Base-by-base conservation (phyloP, 2,113 vertebrate species). In the Amia ocellicauda region DNA sequence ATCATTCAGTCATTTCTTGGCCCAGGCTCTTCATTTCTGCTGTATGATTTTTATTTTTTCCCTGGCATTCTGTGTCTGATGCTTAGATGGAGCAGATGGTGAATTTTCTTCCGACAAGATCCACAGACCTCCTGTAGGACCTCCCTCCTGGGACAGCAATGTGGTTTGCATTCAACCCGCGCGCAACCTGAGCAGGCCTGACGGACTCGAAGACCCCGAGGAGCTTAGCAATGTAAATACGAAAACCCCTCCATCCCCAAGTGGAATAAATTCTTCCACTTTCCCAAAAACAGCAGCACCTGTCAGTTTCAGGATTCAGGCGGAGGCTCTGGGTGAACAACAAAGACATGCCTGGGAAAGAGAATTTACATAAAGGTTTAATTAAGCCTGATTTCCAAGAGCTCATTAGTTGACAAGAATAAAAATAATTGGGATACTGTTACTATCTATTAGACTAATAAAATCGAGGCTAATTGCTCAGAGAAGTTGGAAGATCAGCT, bases 101-200 rank as follows among this genome's bases (percentile, higher is more conserved):
- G 90, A 94, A 72, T 91, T 98, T 81, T 93, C 90, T 58, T 90
- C 92, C 77, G 94, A 97, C 78, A 93, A 95, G 82, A 89, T 96
- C 70, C 93, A 93, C 50, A 90, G 93, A 67, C 93, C 94, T 68
- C 93, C 94, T 24, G 83, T 88, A 58, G 92, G 93, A 70, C 86
- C 86, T 3, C 86, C 87, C 28, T 92, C 93, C 29, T 98, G 94
- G 97, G 93, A 96, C 75, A 94, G 93, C 62, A 94, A 92, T 4
- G 97, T 99, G 3, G 97, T 99, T 69, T 96, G 94, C 67, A 97
- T 95, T 75, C 97, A 99, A 70, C 97, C 97, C 49, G 89, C 94
- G 54, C 92, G 96, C 69, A 97, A 98, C 70, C 91, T 91, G 53
- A 95, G 92, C 74, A 89, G 92, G 3, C 96, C 97, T 14, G 96